Evolutionary conservation across 2,888 invertebrate genomes (phyloP), one percentile per base, ranked within the genome.

Genomic region (Drosophila anomalata): DNA sequence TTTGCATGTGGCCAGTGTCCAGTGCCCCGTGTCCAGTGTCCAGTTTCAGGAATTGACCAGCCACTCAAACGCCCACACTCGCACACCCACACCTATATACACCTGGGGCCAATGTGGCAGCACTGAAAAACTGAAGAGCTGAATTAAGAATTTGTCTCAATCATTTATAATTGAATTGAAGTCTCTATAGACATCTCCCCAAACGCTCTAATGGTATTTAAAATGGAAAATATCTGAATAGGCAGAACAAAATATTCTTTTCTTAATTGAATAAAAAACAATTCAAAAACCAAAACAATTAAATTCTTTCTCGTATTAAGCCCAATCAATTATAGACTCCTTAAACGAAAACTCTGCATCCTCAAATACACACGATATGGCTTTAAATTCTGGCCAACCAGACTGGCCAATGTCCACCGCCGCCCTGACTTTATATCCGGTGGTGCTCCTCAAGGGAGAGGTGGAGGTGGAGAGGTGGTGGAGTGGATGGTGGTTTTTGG

Each of bases 361-460:
- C 6, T n/a, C 36, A 36, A 36, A n/a, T 6, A 36, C 2, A 36
- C 36, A 36, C n/a, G n/a, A 36, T 36, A 36, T 36, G 76, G 78
- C 81, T 81, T 84, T 83, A 83, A 84, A 84, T 85, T 79, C 86
- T 6, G 29, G 29, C n/a, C n/a, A 79, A 81, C 79, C 84, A 84
- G 73, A 79, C 74, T 81, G 79, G 69, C 33, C 33, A 33, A 17
- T 17, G 33, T 47, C 50, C 56, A 17, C 33, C 36, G 77, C 67
- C 42, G 75, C 67, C 51, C 57, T 69, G 69, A 70, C 70, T 70
- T 70, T 70, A 70, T 69, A 62, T 70, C 70, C 69, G 55, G 61
- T 47, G 62, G 31, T 33, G 33, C 47, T 31, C 17, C 41, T 31
- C 22, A 14, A n/a, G 33, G 29, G 46, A 11, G 29, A 11, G n/a